A percentile compares a stretch with the other conserved stretches of the same genome.
Conservation (phyloP, 2,888 invertebrate genomes). For the Lagria hirta region DNA sequence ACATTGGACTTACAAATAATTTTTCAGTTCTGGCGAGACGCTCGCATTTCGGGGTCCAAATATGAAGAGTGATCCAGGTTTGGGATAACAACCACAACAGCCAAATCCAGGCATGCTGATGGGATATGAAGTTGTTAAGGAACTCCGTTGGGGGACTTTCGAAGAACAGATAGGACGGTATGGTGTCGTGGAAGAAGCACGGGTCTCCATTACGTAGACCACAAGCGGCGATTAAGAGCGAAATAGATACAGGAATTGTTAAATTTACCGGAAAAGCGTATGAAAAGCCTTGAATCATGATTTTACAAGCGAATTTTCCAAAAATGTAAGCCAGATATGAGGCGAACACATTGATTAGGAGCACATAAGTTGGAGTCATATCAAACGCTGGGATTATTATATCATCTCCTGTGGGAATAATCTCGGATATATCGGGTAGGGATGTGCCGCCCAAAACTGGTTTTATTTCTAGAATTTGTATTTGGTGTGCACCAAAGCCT, state of each 20-base stretch:
- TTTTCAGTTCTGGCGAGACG: slow-evolving; percentile 96
- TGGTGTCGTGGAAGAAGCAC: slow-evolving; percentile 82
- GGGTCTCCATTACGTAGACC: slow-evolving; percentile 83
- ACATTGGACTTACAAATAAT: slow-evolving; percentile 92
- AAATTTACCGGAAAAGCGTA: slow-evolving; percentile 95
- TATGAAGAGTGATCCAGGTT: slow-evolving; percentile 95
- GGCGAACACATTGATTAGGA: slow-evolving; percentile 78
- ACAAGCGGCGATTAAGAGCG: slow-evolving; percentile 83
- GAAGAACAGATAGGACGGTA: slow-evolving; percentile 90
- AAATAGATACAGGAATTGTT: slow-evolving; percentile 87
- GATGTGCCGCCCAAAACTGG: slow-evolving; percentile 61
- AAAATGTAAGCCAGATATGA: slow-evolving; percentile 90
- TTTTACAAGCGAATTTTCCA: slow-evolving; percentile 95
- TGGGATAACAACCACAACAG: slow-evolving; percentile 90
- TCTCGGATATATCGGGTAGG: slow-evolving; percentile 74
- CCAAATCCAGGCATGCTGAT: slow-evolving; percentile 93
- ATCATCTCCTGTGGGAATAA: slow-evolving; percentile 74
- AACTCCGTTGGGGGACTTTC: slow-evolving; percentile 82
- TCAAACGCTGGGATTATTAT: slow-evolving; percentile 70
- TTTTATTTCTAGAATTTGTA: slow-evolving; percentile 75
- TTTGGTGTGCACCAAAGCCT: slow-evolving; percentile 77
- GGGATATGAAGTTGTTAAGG: slow-evolving; percentile 79
- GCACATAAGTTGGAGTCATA: slow-evolving; percentile 73
- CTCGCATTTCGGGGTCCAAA: slow-evolving; percentile 98
- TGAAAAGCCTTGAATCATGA: slow-evolving; percentile 95